Percentiles rank a stretch among this genome's conserved stretches.
These are phyloP conservation scores for Aphelenchoides fujianensis DNA, from an alignment of 1,140 invertebrate species.

Conservation along the genomic window DNA sequence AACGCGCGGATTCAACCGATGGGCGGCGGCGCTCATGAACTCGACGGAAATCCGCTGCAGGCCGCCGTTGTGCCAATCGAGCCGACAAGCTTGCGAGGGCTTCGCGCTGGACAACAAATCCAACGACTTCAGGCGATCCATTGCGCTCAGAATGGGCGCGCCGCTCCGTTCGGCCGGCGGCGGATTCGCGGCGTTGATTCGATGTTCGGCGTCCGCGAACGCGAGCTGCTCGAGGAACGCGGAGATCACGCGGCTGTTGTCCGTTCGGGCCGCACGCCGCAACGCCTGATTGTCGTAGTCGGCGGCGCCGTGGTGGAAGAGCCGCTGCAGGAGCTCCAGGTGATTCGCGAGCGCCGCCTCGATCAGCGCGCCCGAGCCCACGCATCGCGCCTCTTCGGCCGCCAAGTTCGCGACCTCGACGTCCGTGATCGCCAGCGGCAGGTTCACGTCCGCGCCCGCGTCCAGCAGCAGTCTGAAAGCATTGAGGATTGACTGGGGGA, in stretches of 20 bases:
- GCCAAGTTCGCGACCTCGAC: conserved; percentile 34
- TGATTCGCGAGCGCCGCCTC: conserved; percentile 73
- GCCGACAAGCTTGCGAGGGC: conserved; percentile 80
- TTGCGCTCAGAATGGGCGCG: conserved; percentile 8
- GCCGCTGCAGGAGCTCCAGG: conserved; percentile 69
- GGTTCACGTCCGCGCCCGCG: conserved; percentile 68
- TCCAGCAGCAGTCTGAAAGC: conserved; percentile 70
- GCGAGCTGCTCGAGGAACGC: conserved; percentile 36
- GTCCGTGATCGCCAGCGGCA: conserved; percentile 52
- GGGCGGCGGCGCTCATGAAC: conserved; percentile 78
- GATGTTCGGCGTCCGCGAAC: conserved; percentile 25
- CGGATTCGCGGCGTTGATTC: conserved; percentile 42
- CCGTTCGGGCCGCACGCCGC: conserved; percentile 65
- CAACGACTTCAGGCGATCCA: conserved; percentile 22
- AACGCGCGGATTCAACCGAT: conserved; percentile 79
- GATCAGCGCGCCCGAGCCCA: conserved; percentile 69
- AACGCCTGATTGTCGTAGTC: conserved; percentile 82
- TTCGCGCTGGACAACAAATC: conserved; percentile 69
- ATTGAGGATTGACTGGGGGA: no score
- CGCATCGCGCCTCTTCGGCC: conserved; percentile 44
- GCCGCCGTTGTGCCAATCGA: conserved; percentile 81
- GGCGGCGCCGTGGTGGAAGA: conserved; percentile 80
- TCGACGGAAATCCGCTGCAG: conserved; percentile 73
- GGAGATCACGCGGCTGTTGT: conserved; percentile 65
- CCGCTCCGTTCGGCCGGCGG: conserved; percentile 46